Evolutionary conservation across 2,113 vertebrate genomes (phyloP).

Genomic region (Poecilia latipinna): DNA sequence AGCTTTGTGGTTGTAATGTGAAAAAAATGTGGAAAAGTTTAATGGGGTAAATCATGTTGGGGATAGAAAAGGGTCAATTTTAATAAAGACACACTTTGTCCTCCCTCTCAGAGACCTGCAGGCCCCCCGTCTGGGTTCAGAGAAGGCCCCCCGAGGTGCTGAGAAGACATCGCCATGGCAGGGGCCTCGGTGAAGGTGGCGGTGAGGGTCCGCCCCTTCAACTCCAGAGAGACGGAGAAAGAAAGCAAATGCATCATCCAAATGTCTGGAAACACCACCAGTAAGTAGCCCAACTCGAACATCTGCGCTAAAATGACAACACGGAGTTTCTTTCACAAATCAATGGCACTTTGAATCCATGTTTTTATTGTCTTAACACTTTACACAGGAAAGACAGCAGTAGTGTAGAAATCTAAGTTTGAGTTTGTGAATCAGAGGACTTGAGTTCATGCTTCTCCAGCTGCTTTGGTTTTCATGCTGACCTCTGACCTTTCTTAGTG

Average conservation of each 20-base stretch:
- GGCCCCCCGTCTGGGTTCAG: conserved; percentile 20
- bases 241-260: conserved; percentile 99
- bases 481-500: background rate
- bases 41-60: too few relatives aligned
- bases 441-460: background rate
- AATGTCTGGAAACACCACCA: conserved; percentile 98
- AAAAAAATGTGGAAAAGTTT: too few relatives aligned
- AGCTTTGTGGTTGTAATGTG: too few relatives aligned
- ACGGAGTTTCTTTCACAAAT: background rate
- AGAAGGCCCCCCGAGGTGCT: conserved; percentile 48
- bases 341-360: background rate
- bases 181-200: conserved; percentile 98
- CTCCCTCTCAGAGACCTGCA: conserved; percentile 31
- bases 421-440: background rate
- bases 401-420: background rate
- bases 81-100: conserved; percentile 14
- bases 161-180: conserved; percentile 83
- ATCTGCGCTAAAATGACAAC: background rate
- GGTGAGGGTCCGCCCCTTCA: conserved; percentile 97
- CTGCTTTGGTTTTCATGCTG: background rate
- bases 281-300: conserved; percentile 81
- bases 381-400: background rate
- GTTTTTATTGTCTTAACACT: background rate
- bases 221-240: conserved; percentile 92
- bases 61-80: background rate